Evolutionary conservation across 2,888 invertebrate species (phyloP), one percentile per base, ranked within the genome.

Genomic region (Amphiduros pacificus): DNA sequence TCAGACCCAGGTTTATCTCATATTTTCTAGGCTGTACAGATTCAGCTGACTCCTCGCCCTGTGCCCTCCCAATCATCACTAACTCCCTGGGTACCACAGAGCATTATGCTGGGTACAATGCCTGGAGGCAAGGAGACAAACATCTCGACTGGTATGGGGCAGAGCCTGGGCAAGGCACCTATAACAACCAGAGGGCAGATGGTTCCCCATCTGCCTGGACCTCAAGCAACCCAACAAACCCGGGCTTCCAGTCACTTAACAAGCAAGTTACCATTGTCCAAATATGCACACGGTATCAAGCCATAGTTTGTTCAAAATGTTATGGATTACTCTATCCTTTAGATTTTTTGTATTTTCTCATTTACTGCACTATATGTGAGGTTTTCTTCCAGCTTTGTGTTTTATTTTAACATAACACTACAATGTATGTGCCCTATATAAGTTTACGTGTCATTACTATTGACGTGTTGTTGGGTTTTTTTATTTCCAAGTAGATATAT

Each of bases 131-230:
- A 0, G 73, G 75, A 0, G 78, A 79, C 66, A 67, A 69, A 52
- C 69, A 62, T 54, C 63, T 79, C 28, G 77, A 78, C 64, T 79
- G 78, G 77, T 72, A 71, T 29, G 79, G 78, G 0, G 70, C 73
- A 0, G 75, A 79, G 62, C 54, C 64, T 0, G 73, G 72, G 1
- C 79, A 79, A 62, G 77, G 77, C 0, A 48, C 57, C 1, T 75
- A 69, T 56, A 55, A 71, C 1, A 75, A 75, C 1, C 44, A 22
- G 20, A 48, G 56, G 36, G 71, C 76, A 0, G 64, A 67, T 14
- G 77, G 78, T 1, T 74, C 77, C 0, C 74, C 75, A 22, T 69
- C 73, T 55, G 77, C 75, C 14, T 82, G 81, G 76, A 76, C 79
- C 0, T 73, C 77, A 24, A 81, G 72, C 56, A 68, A 71, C 2